These are phyloP conservation scores for Malthinus seriepunctatus DNA, from an alignment of 2,888 invertebrate species.

Conservation along the genomic window DNA sequence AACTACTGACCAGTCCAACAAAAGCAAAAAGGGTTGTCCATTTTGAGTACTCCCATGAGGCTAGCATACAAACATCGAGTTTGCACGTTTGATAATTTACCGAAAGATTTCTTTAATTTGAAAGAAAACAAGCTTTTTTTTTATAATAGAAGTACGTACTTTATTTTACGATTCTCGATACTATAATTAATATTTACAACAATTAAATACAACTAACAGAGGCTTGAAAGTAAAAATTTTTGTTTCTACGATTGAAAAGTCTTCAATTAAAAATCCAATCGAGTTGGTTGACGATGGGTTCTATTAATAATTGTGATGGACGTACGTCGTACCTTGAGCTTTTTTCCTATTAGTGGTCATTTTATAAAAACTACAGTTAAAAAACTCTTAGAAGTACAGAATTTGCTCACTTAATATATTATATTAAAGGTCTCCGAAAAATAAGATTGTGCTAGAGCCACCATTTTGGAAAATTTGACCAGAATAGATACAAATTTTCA, in stretches of 20 bases:
- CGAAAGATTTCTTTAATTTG: not conserved
- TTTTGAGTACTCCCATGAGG: conserved; percentile 31
- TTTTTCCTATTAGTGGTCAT: not conserved
- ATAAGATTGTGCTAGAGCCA: no score
- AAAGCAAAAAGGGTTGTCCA: conserved; percentile 41
- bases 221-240: conserved; percentile 15
- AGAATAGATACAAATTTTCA: no score
- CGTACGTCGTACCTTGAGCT: no score
- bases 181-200: conserved; percentile 23
- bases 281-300: no score
- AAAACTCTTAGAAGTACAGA: no score
- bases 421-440: no score
- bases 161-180: conserved; percentile 24
- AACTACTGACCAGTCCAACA: conserved; percentile 37
- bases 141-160: conserved; percentile 25
- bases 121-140: not conserved
- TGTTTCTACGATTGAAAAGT: no score
- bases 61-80: conserved; percentile 7
- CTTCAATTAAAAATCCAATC: no score
- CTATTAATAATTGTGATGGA: no score
- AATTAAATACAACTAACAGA: conserved; percentile 25
- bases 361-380: conserved; percentile 1
- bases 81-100: conserved; percentile 22
- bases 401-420: no score
- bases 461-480: no score